These are phyloP conservation scores for Thalassoma bifasciatum DNA, from an alignment of 2,113 vertebrate species.

Conservation along the genomic window DNA sequence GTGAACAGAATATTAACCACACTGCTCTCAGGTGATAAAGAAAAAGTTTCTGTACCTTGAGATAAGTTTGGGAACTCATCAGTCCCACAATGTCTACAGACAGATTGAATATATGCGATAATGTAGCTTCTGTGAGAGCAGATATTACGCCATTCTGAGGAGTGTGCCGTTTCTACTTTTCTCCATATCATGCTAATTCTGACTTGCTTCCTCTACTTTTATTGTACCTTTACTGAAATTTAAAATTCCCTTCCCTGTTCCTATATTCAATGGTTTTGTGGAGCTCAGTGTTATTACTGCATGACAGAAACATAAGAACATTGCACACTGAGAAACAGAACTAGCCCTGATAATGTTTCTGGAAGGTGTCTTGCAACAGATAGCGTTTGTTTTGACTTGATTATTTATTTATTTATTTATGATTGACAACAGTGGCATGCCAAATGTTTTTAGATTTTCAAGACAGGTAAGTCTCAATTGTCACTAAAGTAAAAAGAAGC, in stretches of 20 bases:
- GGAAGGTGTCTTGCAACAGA: too few species aligned
- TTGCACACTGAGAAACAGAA: neutral
- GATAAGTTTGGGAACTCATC: neutral
- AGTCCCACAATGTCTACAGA: slow-evolving; percentile 13
- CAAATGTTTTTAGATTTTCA: too few species aligned
- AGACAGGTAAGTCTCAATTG: too few species aligned
- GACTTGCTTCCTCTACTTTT: neutral
- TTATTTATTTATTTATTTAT: too few species aligned
- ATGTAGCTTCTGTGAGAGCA: neutral
- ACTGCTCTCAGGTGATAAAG: neutral
- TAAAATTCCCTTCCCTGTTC: neutral
- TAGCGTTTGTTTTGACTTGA: too few species aligned
- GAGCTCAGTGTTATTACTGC: too few species aligned
- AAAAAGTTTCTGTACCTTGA: neutral
- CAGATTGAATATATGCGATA: slow-evolving; percentile 3
- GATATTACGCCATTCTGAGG: neutral
- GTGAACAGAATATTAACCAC: slow-evolving; percentile 1
- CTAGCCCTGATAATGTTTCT: too few species aligned
- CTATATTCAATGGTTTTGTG: neutral
- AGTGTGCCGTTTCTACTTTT: neutral
- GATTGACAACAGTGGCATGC: too few species aligned
- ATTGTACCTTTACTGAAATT: neutral
- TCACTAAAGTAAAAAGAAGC: too few species aligned
- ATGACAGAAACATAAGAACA: neutral
- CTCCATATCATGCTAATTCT: neutral